phyloP scores from a whole-genome alignment of 2,888 invertebrate species.

The Drymonia ruficornis region DNA sequence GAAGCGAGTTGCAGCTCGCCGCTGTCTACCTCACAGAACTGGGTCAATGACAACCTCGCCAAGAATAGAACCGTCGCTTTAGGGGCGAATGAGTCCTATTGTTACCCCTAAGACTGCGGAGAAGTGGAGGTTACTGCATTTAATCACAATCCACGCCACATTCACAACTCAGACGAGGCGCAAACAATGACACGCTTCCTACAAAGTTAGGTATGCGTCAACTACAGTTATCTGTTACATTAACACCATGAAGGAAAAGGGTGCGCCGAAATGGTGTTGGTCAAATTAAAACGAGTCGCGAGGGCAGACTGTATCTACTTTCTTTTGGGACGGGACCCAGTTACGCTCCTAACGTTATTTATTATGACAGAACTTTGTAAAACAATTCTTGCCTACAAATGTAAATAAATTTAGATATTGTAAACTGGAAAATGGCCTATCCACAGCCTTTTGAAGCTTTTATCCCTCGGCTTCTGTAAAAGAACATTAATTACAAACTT shows the following conservation, averaged over 20 bases:
- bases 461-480: conserved; percentile 14
- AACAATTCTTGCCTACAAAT: background rate
- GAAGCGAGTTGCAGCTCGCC: conserved; percentile 59
- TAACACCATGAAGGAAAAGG: conserved; percentile 21
- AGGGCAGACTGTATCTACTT: conserved; percentile 29
- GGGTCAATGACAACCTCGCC: conserved; percentile 78
- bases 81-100: conserved; percentile 73
- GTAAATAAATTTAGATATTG: too few relatives aligned
- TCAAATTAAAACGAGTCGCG: conserved; percentile 44
- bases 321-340: conserved; percentile 35
- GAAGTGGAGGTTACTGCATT: conserved; percentile 8
- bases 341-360: conserved; percentile 46
- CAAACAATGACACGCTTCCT: background rate
- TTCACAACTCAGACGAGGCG: background rate
- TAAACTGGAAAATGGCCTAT: conserved; percentile 16
- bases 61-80: conserved; percentile 76
- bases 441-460: conserved; percentile 25
- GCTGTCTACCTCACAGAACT: conserved; percentile 63
- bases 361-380: conserved; percentile 34
- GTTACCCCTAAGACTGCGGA: conserved; percentile 52
- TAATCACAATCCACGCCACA: background rate
- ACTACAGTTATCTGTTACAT: conserved; percentile 10
- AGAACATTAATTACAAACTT: conserved; percentile 36
- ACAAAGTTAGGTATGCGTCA: background rate
- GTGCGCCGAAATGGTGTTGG: conserved; percentile 40